Base-by-base conservation (phyloP, 2,113 vertebrate genomes). In the Apistogramma diplotaenia region DNA sequence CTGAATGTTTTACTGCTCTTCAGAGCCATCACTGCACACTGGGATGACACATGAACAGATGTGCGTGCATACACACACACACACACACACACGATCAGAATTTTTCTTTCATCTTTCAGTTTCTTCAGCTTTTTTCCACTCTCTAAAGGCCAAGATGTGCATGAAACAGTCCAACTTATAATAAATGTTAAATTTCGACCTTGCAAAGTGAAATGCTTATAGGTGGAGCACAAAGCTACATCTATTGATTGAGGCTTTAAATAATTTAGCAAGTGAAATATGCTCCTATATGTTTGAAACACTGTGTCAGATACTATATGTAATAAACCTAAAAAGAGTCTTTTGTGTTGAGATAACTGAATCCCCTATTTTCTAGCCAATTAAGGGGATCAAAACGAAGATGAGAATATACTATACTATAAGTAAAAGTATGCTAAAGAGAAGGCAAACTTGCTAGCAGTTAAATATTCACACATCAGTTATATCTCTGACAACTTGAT, bases 1-100 rank as follows among this genome's bases (percentile, higher is more conserved):
- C 46, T 59, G 51, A 79, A 76, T 46, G 70, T 78, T 85, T 86
- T 7, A 55, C 75, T 43, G 85, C 80, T 62, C 51, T 29, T 53
- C 75, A 46, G 72, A 59, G 59, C 27, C 27, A 18, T 61, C 55
- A 2, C 67, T 61, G 76, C 78, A 85, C 70, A 60, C 71, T 23
- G 37, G 29, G 46, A 67, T 2, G 46, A 72, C 76, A 58, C 46
- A 80, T 57, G 76, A 21, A 75, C 77, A 76, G 21, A 73, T 58
- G 37, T 21, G 40, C 0, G 2, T 13, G 0, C 29, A 0, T 4
- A 16, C 43, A 46, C 43, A n/a, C 43, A 46, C 40, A 46, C 40
- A 46, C 43, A 46, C 55, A 59, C 9, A 49, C 33, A 5, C 23
- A 3, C 2, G 7, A 33, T 33, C 43, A n/a, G 19, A 6, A 43